Conservation (phyloP, 1,140 invertebrate species). For the Cherax quadricarinatus region DNA sequence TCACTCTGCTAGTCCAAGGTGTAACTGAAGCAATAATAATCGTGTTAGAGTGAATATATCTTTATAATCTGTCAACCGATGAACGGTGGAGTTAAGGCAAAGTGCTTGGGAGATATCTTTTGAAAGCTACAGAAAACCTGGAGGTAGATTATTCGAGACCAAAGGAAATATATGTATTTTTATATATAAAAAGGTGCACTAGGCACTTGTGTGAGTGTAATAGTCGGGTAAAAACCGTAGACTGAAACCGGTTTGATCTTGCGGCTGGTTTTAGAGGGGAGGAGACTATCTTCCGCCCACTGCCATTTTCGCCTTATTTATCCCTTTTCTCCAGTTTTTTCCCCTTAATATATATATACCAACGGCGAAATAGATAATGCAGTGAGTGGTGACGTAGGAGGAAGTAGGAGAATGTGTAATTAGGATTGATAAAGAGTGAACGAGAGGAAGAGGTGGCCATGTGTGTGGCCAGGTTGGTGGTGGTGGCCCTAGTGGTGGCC, state of each 20-base stretch:
- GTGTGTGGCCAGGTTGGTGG: not conserved
- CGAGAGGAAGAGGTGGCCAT: not conserved
- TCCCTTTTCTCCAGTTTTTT: not conserved
- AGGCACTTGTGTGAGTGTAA: not conserved
- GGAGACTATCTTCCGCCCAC: not conserved
- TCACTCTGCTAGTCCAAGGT: slow-evolving; percentile 21
- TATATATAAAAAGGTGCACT: not conserved
- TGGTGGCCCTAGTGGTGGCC: not conserved
- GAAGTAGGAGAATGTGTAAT: not conserved
- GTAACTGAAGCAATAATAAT: slow-evolving; percentile 44
- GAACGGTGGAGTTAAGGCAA: not conserved
- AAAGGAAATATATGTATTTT: not conserved
- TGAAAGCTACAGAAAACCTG: not conserved
- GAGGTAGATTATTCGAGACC: not conserved
- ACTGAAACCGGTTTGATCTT: slow-evolving; percentile 9
- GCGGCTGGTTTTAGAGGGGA: not conserved
- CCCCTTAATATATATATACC: not conserved
- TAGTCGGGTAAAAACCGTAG: not conserved
- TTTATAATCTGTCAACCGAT: not conserved
- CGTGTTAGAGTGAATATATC: slow-evolving; percentile 22
- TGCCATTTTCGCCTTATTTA: too few relatives aligned
- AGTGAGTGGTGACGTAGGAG: not conserved
- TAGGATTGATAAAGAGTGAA: not conserved
- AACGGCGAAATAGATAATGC: not conserved
- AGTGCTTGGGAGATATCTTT: not conserved